phyloP scores from a whole-genome alignment of 2,888 invertebrate genomes.

The Phengaris alcon region DNA sequence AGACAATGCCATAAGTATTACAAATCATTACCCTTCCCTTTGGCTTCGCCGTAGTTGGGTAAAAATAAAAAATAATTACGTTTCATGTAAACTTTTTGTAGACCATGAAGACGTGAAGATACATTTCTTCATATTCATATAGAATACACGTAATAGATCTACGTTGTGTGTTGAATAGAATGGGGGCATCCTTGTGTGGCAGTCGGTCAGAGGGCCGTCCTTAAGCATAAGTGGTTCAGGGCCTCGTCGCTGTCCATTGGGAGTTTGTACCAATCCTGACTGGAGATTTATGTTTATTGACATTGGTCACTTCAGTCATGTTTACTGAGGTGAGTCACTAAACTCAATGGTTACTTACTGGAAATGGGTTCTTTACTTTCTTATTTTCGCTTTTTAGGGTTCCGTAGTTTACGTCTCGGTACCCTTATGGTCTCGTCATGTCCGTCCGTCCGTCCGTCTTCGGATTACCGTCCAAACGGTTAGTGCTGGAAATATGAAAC shows the following conservation, averaged over 20 bases:
- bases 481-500: too few species aligned
- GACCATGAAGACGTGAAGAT: too few species aligned
- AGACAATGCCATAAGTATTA: neutral
- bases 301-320: neutral
- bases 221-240: conserved; percentile 17
- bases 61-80: too few species aligned
- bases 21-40: neutral
- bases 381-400: too few species aligned
- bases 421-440: too few species aligned
- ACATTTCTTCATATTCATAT: too few species aligned
- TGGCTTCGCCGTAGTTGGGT: neutral
- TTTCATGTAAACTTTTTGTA: too few species aligned
- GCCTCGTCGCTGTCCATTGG: conserved; percentile 1
- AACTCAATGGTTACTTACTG: neutral
- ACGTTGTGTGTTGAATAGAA: neutral
- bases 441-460: too few species aligned
- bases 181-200: conserved; percentile 1
- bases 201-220: conserved; percentile 10
- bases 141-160: neutral
- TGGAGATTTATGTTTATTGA: neutral
- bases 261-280: neutral
- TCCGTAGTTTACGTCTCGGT: too few species aligned
- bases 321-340: neutral
- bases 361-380: too few species aligned
- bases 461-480: too few species aligned